phyloP scores from a whole-genome alignment of 2,888 invertebrate genomes.

The Calameuta idolon region DNA sequence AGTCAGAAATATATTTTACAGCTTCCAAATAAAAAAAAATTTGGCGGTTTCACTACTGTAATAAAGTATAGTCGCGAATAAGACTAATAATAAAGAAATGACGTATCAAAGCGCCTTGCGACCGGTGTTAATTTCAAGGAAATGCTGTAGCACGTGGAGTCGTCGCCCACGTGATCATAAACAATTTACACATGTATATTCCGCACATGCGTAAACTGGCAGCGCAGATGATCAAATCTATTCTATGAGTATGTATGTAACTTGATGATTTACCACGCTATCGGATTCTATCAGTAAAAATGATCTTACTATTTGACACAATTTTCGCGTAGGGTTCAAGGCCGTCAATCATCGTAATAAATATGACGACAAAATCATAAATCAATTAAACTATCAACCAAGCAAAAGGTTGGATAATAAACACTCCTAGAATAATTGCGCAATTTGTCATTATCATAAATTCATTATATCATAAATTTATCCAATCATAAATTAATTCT shows the following conservation, averaged over 20 bases:
- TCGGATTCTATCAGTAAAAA: background rate
- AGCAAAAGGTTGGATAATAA: background rate
- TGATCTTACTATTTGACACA: background rate
- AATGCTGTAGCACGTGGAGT: background rate
- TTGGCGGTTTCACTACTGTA: background rate
- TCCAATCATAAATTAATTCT: background rate
- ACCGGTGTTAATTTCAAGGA: background rate
- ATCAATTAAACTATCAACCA: background rate
- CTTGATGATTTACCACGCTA: background rate
- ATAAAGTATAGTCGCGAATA: background rate
- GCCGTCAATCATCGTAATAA: background rate
- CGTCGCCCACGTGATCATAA: slow-evolving; percentile 1
- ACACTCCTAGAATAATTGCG: background rate
- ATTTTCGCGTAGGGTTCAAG: background rate
- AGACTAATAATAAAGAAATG: background rate
- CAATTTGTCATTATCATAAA: background rate
- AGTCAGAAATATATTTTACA: background rate
- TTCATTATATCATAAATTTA: background rate
- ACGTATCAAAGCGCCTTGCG: background rate
- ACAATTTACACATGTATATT: background rate
- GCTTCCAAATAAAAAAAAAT: background rate
- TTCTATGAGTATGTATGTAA: background rate
- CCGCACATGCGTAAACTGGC: background rate
- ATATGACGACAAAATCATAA: background rate
- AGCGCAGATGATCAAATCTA: background rate